Percentiles rank a stretch among this genome's conserved stretches.
Evolutionary conservation across 2,888 invertebrate genomes (phyloP).

Genomic region (Eustalomyia histrio): DNA sequence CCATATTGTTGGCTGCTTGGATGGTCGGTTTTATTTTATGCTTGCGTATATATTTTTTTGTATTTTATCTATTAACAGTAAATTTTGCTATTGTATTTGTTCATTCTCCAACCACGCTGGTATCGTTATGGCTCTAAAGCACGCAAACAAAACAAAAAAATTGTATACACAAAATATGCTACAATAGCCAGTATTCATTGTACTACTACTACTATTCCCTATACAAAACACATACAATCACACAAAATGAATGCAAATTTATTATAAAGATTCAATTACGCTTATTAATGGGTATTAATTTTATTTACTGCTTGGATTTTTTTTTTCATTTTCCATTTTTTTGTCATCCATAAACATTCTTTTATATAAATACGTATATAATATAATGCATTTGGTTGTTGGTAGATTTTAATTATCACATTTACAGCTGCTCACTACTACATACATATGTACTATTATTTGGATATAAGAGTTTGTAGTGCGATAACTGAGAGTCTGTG

Average conservation of each 20-base stretch:
- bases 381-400: slow-evolving; percentile 39
- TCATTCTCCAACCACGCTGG: slow-evolving; percentile 55
- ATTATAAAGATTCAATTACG: slow-evolving; percentile 66
- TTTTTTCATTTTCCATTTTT: slow-evolving; percentile 39
- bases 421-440: not conserved
- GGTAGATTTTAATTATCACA: slow-evolving; percentile 58
- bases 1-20: slow-evolving; percentile 8
- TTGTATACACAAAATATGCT: not conserved
- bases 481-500: slow-evolving; percentile 22
- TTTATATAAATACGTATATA: slow-evolving; percentile 19
- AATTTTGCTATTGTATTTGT: slow-evolving; percentile 44
- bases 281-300: slow-evolving; percentile 66
- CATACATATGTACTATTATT: not conserved
- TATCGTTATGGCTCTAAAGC: slow-evolving; percentile 52
- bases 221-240: slow-evolving; percentile 12
- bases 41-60: slow-evolving; percentile 40
- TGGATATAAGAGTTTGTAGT: not conserved
- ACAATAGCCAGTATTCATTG: slow-evolving; percentile 16
- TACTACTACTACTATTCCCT: slow-evolving; percentile 32
- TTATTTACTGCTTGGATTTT: slow-evolving; percentile 63
- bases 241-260: slow-evolving; percentile 61
- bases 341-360: slow-evolving; percentile 58
- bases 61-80: slow-evolving; percentile 57
- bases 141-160: slow-evolving; percentile 17
- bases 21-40: slow-evolving; percentile 28